Evolutionary conservation across 2,888 invertebrate genomes (phyloP), one percentile per base, ranked within the genome.

Genomic region (Alcis repandata): DNA sequence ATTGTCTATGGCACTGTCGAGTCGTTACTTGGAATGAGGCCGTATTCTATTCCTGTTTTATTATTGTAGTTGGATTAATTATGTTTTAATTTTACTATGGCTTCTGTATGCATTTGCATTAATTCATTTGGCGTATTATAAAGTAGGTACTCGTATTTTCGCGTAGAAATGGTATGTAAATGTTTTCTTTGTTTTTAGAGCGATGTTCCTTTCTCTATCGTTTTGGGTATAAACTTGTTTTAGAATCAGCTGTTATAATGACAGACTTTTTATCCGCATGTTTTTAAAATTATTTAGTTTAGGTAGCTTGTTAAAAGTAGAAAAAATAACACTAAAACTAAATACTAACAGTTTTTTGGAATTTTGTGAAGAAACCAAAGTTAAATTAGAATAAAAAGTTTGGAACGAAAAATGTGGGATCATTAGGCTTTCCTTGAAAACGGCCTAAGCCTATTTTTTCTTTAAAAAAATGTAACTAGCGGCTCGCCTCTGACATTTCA

Each of bases 21-120:
- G 66, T 62, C 63, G 63, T 66, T 65, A 63, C 60, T 22, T 46
- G 46, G 52, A 69, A 73, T 62, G 68, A 72, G 68, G 68, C 70
- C 75, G 67, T 65, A 68, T 63, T 66, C 62, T 78, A 77, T 74
- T 75, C 58, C 54, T 57, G 66, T 62, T 74, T 76, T 75, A 73
- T 74, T 78, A 73, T 61, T 68, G 61, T 67, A 67, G 71, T 71
- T 27, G 36, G 36, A 46, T 33, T 57, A 57, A 63, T 32, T 63
- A 20, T 54, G 45, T 38, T 52, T 33, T 54, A 63, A 53, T 63
- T 53, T 8, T 10, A 11, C 52, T 10, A 11, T 57, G 19, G 43
- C 13, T 13, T 46, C 7, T 22, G 22, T 22, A 57, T 63, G 57
- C 46, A 58, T 58, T 58, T 53, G 48, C 40, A 59, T 52, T 36